Evolutionary conservation across 2,888 invertebrate genomes (phyloP).

Genomic region (Epinotia ramella): DNA sequence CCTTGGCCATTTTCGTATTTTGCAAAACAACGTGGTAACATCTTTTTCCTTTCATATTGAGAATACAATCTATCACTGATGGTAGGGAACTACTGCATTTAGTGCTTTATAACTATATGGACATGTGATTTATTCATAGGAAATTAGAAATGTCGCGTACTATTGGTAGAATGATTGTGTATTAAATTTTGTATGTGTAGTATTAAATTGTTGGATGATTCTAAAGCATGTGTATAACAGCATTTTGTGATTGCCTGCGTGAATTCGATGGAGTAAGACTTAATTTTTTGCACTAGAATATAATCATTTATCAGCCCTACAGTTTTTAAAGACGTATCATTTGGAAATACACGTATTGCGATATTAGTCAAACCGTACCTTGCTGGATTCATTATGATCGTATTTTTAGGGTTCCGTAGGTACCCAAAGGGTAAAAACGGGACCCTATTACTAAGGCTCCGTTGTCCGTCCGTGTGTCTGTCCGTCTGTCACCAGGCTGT

Average conservation of each 20-base stretch:
- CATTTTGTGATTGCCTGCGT: conserved; percentile 34
- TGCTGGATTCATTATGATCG: too few relatives aligned
- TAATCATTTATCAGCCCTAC: not conserved
- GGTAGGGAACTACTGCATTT: not conserved
- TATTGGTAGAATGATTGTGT: conserved; percentile 5
- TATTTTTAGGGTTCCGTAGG: not conserved
- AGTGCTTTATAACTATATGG: not conserved
- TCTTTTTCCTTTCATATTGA: not conserved
- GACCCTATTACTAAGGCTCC: too few relatives aligned
- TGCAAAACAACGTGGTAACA: too few relatives aligned
- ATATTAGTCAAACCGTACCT: too few relatives aligned
- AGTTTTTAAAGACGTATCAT: not conserved
- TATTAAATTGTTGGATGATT: conserved; percentile 25
- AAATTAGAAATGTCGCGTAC: not conserved
- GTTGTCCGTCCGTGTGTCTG: too few relatives aligned
- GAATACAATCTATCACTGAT: not conserved
- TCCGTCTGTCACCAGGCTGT: too few relatives aligned
- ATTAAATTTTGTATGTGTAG: not conserved
- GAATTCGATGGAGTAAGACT: conserved; percentile 20
- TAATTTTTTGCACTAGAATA: conserved; percentile 1
- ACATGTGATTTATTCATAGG: not conserved
- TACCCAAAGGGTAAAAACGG: too few relatives aligned
- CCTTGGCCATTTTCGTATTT: not conserved
- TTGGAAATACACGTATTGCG: too few relatives aligned
- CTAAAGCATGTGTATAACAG: conserved; percentile 41